phyloP scores from a whole-genome alignment of 2,797 vertebrate species.

The Hyperoplus immaculatus region DNA sequence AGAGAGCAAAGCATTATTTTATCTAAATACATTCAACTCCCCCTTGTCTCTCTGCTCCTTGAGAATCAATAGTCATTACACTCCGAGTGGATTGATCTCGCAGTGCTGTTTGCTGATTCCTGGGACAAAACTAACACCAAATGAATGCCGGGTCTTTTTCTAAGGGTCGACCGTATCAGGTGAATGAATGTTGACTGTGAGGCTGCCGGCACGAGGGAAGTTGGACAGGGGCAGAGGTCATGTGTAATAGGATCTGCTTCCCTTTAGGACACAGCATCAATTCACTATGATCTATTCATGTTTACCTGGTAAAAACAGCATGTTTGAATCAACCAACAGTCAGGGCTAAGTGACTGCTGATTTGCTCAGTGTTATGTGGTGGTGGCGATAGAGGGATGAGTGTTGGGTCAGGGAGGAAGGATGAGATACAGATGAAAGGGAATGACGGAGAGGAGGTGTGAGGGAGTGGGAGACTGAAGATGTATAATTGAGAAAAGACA shows the following conservation, averaged over 20 bases:
- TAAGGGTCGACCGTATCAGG: conserved; percentile 50
- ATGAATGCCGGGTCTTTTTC: conserved; percentile 57
- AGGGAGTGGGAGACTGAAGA: conserved; percentile 62
- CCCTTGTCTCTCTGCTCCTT: conserved; percentile 66
- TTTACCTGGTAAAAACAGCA: conserved; percentile 29
- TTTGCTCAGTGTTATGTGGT: conserved; percentile 40
- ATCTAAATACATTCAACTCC: conserved; percentile 79
- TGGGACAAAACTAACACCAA: conserved; percentile 73
- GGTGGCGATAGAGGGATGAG: conserved; percentile 39
- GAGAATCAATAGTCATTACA: conserved; percentile 83
- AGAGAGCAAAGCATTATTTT: conserved; percentile 77
- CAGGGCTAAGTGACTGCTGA: conserved; percentile 21
- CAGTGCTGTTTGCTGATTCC: conserved; percentile 73
- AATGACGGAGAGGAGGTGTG: conserved; percentile 60
- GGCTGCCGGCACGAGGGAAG: conserved; percentile 17
- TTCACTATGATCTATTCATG: conserved; percentile 21
- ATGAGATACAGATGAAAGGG: conserved; percentile 56
- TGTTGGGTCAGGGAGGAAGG: conserved; percentile 39
- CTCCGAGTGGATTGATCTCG: conserved; percentile 78
- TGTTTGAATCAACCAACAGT: conserved; percentile 18
- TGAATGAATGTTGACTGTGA: conserved; percentile 58
- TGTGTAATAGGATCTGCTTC: conserved; percentile 49
- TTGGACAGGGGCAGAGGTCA: conserved; percentile 48
- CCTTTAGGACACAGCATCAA: conserved; percentile 17
- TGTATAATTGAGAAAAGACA: conserved; percentile 56